A percentile compares a stretch with the other conserved stretches of the same genome.
Evolutionary conservation across 1,140 invertebrate genomes (phyloP).

Genomic region (Drosophila littoralis): DNA sequence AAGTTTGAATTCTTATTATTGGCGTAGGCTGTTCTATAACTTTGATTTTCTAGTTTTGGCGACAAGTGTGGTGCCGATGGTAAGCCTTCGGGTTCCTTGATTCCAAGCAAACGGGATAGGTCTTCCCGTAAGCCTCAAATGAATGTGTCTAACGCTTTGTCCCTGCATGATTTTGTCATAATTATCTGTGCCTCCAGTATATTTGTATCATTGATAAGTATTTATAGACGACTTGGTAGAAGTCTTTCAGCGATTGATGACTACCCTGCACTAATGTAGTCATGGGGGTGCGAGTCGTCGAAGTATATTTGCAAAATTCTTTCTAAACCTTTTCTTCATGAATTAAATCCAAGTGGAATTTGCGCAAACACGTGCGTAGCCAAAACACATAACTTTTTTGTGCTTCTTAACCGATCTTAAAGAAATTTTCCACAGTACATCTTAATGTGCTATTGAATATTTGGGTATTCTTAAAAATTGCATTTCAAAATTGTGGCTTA

Average conservation of each 20-base stretch:
- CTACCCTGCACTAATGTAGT: slow-evolving; percentile 5
- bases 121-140: slow-evolving; percentile 22
- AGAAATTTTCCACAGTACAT: too few relatives aligned
- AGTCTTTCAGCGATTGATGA: slow-evolving; percentile 38
- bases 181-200: slow-evolving; percentile 18
- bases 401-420: too few relatives aligned
- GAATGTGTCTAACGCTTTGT: slow-evolving; percentile 39
- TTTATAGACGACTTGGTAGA: slow-evolving; percentile 45
- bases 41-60: slow-evolving; percentile 39
- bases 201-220: slow-evolving; percentile 35
- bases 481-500: too few relatives aligned
- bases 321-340: slow-evolving; percentile 23
- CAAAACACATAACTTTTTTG: too few relatives aligned
- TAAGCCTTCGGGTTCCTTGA: too few relatives aligned
- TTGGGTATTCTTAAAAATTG: too few relatives aligned
- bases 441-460: too few relatives aligned
- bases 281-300: slow-evolving; percentile 22
- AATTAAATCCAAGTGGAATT: slow-evolving; percentile 5
- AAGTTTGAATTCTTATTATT: background rate
- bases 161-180: slow-evolving; percentile 30
- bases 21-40: background rate
- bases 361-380: too few relatives aligned
- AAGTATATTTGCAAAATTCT: slow-evolving; percentile 18
- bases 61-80: too few relatives aligned
- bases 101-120: slow-evolving; percentile 18